A percentile compares a stretch with the other conserved stretches of the same genome.
phyloP scores from a whole-genome alignment of 2,113 vertebrate genomes.

The Rhegmatorhina hoffmannsi region DNA sequence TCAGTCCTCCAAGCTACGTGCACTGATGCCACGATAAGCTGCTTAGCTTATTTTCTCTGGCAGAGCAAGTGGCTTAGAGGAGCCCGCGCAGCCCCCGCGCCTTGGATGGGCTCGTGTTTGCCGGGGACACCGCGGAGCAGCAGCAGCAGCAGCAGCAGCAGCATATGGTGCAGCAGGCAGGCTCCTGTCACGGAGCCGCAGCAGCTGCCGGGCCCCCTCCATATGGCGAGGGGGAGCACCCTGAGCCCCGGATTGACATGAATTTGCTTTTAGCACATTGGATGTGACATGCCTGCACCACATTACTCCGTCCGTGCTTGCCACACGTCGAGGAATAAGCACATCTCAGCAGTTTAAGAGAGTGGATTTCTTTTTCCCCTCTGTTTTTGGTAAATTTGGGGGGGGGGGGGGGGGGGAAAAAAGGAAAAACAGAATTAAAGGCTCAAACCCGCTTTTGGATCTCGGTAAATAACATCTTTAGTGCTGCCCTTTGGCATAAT shows the following conservation, averaged over 20 bases:
- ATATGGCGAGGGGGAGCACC: background rate
- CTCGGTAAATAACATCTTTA: background rate
- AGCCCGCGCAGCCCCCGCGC: background rate
- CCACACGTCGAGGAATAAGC: rapidly evolving
- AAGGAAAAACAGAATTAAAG: background rate
- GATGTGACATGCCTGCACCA: background rate
- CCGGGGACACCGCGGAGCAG: background rate
- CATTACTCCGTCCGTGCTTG: background rate
- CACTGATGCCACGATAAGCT: background rate
- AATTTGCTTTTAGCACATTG: background rate
- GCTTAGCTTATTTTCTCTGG: slow-evolving; percentile 43
- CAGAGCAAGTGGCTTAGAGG: slow-evolving; percentile 34
- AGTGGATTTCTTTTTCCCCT: background rate
- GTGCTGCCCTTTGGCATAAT: background rate
- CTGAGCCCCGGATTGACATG: background rate
- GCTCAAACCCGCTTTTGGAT: background rate
- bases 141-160: background rate
- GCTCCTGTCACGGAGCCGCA: background rate
- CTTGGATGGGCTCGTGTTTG: background rate
- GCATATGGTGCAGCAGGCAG: background rate
- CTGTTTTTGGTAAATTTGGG: background rate
- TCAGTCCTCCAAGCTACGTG: background rate
- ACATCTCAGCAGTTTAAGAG: background rate
- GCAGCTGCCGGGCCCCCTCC: background rate
- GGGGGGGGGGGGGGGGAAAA: no score